Percentiles rank a stretch among this genome's conserved stretches.
Evolutionary conservation across 2,888 invertebrate species (phyloP).

Genomic region (Abscondita cerata): DNA sequence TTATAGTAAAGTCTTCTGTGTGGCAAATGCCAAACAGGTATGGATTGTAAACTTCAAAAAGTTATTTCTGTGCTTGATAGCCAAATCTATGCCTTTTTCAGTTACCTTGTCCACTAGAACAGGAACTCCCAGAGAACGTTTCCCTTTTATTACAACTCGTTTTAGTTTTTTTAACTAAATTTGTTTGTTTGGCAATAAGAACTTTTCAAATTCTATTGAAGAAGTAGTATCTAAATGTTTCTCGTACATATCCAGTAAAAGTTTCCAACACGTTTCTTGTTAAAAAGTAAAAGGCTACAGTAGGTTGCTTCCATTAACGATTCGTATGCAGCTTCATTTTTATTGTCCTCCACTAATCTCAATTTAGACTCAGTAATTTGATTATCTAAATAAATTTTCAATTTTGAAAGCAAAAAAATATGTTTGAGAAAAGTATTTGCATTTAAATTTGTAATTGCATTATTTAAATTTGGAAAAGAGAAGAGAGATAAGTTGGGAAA

Average conservation of each 20-base stretch:
- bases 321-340: too few relatives aligned
- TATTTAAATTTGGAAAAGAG: too few relatives aligned
- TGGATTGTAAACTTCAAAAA: not conserved
- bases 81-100: conserved; percentile 11
- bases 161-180: conserved; percentile 13
- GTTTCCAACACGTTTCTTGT: conserved; percentile 30
- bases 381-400: not conserved
- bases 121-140: conserved; percentile 19
- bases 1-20: not conserved
- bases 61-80: not conserved
- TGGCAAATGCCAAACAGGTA: not conserved
- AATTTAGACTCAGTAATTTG: not conserved
- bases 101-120: conserved; percentile 16
- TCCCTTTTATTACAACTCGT: conserved; percentile 16
- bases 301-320: conserved; percentile 25
- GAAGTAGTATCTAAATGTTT: not conserved
- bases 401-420: not conserved
- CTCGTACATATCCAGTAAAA: conserved; percentile 11
- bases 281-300: conserved; percentile 28
- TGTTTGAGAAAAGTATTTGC: too few relatives aligned
- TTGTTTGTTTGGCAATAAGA: conserved; percentile 12
- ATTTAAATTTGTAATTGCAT: too few relatives aligned
- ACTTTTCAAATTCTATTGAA: conserved; percentile 14
- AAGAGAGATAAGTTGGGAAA: too few relatives aligned
- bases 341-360: conserved; percentile 7